Conservation (phyloP, 2,113 vertebrate species). For the Bufo bufo region DNA sequence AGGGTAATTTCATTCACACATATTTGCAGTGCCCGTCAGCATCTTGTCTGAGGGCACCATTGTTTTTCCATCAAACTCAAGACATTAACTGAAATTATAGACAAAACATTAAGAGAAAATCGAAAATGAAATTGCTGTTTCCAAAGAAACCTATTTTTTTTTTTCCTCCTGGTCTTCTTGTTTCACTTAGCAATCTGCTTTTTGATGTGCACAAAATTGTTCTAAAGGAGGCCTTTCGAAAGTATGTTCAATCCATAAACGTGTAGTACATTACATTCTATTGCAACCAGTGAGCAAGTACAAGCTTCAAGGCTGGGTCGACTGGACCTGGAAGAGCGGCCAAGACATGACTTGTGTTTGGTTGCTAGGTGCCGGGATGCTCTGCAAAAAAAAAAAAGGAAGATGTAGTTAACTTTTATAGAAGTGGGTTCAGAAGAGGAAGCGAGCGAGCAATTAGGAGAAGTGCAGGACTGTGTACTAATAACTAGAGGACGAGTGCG, state of each 20-base stretch:
- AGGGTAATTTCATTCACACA: no score
- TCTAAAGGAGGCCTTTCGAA: neutral
- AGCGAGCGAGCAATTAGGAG: neutral
- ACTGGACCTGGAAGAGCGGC: neutral
- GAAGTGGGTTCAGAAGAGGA: neutral
- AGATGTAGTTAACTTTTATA: neutral
- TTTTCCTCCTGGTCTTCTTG: neutral
- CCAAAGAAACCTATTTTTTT: neutral
- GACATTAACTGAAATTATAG: neutral
- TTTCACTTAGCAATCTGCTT: neutral
- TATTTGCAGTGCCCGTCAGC: no score
- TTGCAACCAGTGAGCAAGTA: neutral
- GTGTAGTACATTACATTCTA: no score
- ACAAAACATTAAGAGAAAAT: neutral
- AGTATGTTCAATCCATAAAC: neutral
- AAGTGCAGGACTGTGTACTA: neutral
- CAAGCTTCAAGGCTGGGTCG: neutral
- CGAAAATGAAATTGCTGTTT: conserved; percentile 28
- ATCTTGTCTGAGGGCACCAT: no score
- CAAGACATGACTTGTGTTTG: neutral
- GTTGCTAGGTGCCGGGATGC: neutral
- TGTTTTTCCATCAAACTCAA: neutral
- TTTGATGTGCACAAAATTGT: neutral
- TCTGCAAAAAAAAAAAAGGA: neutral
- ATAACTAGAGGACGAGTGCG: neutral